These are phyloP conservation scores for Erebia ligea DNA, from an alignment of 2,888 invertebrate genomes.

Conservation along the genomic window DNA sequence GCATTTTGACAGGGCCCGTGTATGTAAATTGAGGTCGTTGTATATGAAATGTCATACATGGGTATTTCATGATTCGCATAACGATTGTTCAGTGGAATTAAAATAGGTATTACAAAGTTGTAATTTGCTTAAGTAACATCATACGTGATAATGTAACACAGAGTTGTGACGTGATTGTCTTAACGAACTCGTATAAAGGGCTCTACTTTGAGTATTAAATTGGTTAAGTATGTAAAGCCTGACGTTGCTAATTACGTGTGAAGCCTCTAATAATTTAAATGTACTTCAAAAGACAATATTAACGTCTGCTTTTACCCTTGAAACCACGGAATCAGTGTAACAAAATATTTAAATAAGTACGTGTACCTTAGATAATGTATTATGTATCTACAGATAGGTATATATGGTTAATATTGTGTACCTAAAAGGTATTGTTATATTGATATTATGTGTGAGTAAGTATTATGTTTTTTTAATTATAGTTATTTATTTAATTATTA, in stretches of 20 bases:
- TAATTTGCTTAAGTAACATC: neutral
- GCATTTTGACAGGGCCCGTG: too few species aligned
- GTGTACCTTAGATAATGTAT: neutral
- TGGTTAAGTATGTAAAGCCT: constrained; percentile 21
- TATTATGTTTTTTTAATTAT: too few species aligned
- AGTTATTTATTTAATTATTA: too few species aligned
- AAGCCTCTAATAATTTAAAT: constrained; percentile 9
- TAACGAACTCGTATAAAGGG: neutral
- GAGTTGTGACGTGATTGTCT: neutral
- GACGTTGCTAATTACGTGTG: constrained; percentile 3
- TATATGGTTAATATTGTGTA: too few species aligned
- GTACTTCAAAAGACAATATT: constrained; percentile 8
- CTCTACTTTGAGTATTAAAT: constrained; percentile 17
- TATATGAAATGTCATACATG: too few species aligned
- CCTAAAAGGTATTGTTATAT: too few species aligned
- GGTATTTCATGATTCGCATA: too few species aligned
- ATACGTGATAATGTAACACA: constrained; percentile 3
- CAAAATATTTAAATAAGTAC: neutral
- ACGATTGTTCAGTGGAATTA: neutral
- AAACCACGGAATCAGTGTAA: neutral
- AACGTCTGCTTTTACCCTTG: neutral
- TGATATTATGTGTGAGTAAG: too few species aligned
- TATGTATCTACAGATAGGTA: too few species aligned
- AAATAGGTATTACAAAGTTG: neutral
- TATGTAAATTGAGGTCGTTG: too few species aligned